Base-by-base conservation (phyloP, 2,113 vertebrate species). In the Xiphias gladius region DNA sequence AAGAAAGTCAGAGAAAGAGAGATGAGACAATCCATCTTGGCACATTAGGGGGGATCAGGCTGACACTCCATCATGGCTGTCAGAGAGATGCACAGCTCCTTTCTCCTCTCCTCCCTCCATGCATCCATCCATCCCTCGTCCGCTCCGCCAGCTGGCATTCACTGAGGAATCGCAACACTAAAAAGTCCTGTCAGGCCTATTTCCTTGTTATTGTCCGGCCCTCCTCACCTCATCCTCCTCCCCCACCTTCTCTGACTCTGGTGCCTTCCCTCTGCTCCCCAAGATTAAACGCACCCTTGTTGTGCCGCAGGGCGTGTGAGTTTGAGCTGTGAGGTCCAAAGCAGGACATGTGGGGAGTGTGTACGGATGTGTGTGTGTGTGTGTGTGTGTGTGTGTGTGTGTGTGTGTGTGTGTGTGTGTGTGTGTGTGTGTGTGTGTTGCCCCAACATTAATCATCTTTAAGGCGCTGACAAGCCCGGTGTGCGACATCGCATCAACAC, bases 131-230 rank as follows among this genome's bases (percentile, higher is more conserved):
- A 74, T 83, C 79, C 89, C 73, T 77, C 0, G 6, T 71, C 88
- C 9, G 35, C 76, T n/a, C 58, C 24, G 92, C 96, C 96, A 92
- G 43, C 48, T 96, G 95, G 95, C 96, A 96, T 97, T 98, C 96
- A 95, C 97, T 98, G 97, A 98, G 96, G 97, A 98, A 98, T 99
- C 97, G 97, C 95, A 92, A 88, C 87, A 94, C 97, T 99, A 99
- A 99, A 98, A 99, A 97, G 97, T 99, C 97, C 97, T 99, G 98
- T 99, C 98, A 99, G 97, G 95, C 96, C 97, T 97, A 97, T 99
- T 99, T 99, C 97, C 97, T 96, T 96, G 97, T 99, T 99, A 98
- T 98, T 97, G 97, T 90, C 94, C 96, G 89, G 85, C 92, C 95
- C 65, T 85, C 80, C 94, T 94, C 92, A 88, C 91, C 55, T 76